Base-by-base conservation (phyloP, 2,113 vertebrate species). In the Abramis brama region DNA sequence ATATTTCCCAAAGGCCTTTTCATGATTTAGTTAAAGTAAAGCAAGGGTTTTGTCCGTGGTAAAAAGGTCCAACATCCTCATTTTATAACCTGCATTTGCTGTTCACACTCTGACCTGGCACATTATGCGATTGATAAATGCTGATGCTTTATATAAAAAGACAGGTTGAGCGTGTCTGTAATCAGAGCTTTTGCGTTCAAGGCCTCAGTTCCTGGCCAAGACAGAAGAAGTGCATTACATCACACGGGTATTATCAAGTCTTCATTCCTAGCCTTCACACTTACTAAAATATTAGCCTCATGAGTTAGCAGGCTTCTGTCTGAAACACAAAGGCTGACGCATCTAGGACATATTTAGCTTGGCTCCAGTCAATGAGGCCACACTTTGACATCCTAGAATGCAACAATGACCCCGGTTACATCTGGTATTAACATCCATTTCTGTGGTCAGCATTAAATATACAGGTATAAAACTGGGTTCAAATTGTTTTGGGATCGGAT, bases 281-380 rank as follows among this genome's bases (percentile, higher is more conserved):
- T 77, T 92, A 89, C 91, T 91, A 89, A 93, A 93, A 92, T 92
- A 91, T 93, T 92, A 92, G 83, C 88, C 88, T 84, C 88, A 70
- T 59, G 82, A 79, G 91, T 87, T 87, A 60, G 78, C 76, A 3
- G 82, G 79, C 62, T 82, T 83, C 82, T 64, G 83, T 89, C 60
- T 66, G 84, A 75, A 81, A 76, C 88, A 91, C 91, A 90, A 82
- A 85, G 84, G 88, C 74, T 91, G 91, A 89, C 83, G 81, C 79
- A 85, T 86, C 83, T 52, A 68, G 83, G 30, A 45, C 82, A 85
- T 86, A 50, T 81, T 70, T 89, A 84, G 86, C 79, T 85, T 89
- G 88, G 80, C 84, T 83, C 73, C 59, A 71, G 30, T 88, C 84
- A 85, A 74, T 82, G 43, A 77, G 70, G 59, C 77, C 86, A 43